phyloP scores from a whole-genome alignment of 2,797 vertebrate genomes.

The Tokudaia muenninki region DNA sequence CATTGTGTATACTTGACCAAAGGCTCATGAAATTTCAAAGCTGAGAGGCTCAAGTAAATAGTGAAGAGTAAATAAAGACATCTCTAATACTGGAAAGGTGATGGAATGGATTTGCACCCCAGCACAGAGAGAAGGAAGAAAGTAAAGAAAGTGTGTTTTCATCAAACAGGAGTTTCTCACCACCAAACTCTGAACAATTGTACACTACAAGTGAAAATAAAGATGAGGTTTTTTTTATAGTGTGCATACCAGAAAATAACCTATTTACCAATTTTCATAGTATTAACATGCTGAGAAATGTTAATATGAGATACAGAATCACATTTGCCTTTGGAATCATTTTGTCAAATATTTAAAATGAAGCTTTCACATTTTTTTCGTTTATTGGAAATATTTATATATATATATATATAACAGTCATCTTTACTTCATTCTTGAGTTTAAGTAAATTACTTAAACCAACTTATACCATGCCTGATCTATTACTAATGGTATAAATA shows the following conservation, averaged over 20 bases:
- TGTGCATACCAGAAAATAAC: background rate
- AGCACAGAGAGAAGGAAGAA: background rate
- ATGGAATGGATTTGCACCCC: background rate
- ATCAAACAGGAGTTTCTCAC: background rate
- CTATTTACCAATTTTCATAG: background rate
- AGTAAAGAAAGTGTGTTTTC: background rate
- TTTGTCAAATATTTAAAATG: constrained; percentile 34
- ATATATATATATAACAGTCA: background rate
- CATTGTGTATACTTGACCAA: constrained; percentile 26
- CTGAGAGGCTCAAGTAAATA: constrained; percentile 46
- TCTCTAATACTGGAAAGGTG: constrained; percentile 3
- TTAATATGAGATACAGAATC: background rate
- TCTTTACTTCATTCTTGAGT: background rate
- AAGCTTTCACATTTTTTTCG: background rate
- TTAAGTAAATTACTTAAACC: background rate
- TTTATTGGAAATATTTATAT: background rate
- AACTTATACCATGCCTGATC: background rate
- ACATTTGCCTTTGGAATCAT: background rate
- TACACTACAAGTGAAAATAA: background rate
- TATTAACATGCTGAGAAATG: background rate
- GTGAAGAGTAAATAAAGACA: constrained; percentile 62
- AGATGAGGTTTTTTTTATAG: background rate
- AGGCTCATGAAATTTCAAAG: constrained; percentile 61
- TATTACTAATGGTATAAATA: background rate
- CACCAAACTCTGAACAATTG: background rate